Evolutionary conservation across 1,140 invertebrate genomes (phyloP).

Genomic region (Dreissena rostriformis): DNA sequence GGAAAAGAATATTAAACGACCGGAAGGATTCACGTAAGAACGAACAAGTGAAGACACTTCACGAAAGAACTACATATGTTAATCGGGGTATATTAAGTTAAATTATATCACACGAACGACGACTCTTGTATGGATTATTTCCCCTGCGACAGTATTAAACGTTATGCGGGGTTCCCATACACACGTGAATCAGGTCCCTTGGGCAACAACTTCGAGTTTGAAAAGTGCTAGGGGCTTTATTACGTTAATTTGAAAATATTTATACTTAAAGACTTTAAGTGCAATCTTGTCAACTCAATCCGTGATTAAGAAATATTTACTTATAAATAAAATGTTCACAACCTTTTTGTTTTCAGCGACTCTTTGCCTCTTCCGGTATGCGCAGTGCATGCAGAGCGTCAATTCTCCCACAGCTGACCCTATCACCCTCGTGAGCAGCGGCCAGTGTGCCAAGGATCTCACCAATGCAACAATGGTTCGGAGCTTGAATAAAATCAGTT

Average conservation of each 20-base stretch:
- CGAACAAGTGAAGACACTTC: no score
- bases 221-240: not conserved
- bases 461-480: not conserved
- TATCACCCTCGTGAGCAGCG: not conserved
- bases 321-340: not conserved
- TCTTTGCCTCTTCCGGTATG: not conserved
- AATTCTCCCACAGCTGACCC: not conserved
- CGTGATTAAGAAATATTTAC: no score
- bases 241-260: not conserved
- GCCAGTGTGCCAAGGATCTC: not conserved
- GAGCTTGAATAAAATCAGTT: not conserved
- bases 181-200: no score
- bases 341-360: not conserved
- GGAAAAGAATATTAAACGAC: no score
- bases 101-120: no score
- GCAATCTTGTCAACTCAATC: not conserved
- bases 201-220: no score
- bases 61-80: no score
- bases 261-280: not conserved
- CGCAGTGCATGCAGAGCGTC: not conserved
- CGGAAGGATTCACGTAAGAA: no score
- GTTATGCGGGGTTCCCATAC: no score
- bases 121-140: no score
- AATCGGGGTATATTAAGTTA: no score
- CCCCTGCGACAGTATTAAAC: no score